Evolutionary conservation across 2,113 vertebrate genomes (phyloP), one percentile per base, ranked within the genome.

Genomic region (Syngnathus floridae): DNA sequence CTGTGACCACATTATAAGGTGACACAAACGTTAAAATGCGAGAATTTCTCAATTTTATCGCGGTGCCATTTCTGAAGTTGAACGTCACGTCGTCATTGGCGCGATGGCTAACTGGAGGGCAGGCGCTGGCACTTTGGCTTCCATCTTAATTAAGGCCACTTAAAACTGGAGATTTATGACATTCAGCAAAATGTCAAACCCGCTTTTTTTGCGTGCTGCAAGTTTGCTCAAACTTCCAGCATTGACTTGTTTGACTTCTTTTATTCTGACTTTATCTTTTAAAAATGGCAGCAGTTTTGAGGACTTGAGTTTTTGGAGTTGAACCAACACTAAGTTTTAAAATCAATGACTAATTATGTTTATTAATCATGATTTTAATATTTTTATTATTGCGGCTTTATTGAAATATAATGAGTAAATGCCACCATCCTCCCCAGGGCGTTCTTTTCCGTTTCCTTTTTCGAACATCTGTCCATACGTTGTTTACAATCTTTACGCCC

Each of bases 401-500:
- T 31, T 31, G 26, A 31, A 31, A 31, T 31, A 2, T 31, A 31
- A 31, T 31, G 26, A 31, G 26, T 31, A 31, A 31, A 31, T 31
- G 26, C 26, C 26, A 3, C 26, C 26, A 31, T 31, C 26, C 26
- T 16, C 11, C 38, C 16, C 78, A 4, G 62, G 69, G 78, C 40
- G 54, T 73, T 48, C 46, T 21, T 67, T 59, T 35, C 49, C 61
- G 21, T 64, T 62, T 75, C 70, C 66, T 76, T 76, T 64, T 52
- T 51, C 41, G 19, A 76, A 78, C 84, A 86, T 81, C 81, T 84
- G 81, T 77, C 70, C 71, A 54, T 66, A 63, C 77, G 66, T 45
- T 49, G 62, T 77, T 86, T 80, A 77, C 52, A 63, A 77, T 81
- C 76, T 74, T 66, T 48, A 82, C 79, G 79, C 74, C 82, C 78